A percentile compares a stretch with the other conserved stretches of the same genome.
Conservation (phyloP, 2,113 vertebrate species). For the Strigops habroptila region DNA sequence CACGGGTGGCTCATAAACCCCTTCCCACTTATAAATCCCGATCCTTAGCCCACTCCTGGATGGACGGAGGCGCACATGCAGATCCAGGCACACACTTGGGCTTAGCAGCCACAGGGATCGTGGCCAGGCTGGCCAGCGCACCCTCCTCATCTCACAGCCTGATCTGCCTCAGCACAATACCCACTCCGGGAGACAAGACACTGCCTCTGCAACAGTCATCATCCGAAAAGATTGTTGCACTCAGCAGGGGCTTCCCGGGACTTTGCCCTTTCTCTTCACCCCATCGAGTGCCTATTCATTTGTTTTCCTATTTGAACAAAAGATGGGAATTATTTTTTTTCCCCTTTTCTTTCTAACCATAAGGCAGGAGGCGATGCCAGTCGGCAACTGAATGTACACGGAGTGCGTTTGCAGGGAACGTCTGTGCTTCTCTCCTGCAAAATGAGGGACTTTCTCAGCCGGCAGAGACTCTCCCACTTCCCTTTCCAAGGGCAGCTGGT, state of each 20-base stretch:
- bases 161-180: not conserved
- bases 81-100: not conserved
- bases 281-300: not conserved
- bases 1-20: not conserved
- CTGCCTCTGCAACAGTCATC: not conserved
- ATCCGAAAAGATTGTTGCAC: not conserved
- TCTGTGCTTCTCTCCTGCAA: not conserved
- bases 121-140: not conserved
- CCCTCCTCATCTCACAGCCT: not conserved
- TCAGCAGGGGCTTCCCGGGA: not conserved
- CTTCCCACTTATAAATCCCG: not conserved
- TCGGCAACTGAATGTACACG: not conserved
- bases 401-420: not conserved
- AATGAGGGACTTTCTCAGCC: not conserved
- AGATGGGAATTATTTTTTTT: not conserved
- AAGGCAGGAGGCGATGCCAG: constrained; percentile 6
- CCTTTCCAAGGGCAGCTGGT: not conserved
- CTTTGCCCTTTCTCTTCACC: not conserved
- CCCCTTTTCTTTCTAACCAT: not conserved
- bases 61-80: not conserved
- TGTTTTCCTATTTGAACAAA: constrained; percentile 18
- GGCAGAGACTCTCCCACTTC: not conserved
- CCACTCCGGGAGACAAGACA: not conserved
- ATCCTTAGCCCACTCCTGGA: not conserved
- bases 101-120: not conserved